Evolutionary conservation across 2,797 vertebrate species (phyloP).

Genomic region (Calcarius lapponicus): DNA sequence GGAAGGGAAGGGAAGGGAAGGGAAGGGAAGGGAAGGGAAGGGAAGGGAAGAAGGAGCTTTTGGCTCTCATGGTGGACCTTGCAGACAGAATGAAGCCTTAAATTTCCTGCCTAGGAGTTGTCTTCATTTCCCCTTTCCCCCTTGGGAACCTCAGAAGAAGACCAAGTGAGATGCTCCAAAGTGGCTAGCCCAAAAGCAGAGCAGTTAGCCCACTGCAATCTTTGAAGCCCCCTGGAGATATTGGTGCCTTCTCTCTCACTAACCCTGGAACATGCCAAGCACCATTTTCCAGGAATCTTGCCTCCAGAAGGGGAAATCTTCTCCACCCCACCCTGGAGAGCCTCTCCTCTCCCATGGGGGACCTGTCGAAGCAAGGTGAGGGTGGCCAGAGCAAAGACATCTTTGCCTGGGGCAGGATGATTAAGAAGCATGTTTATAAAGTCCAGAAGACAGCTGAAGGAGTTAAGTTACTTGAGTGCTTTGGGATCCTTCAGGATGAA

Average conservation of each 20-base stretch:
- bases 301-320: background rate
- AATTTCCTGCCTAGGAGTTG: background rate
- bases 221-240: background rate
- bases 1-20: too few species aligned
- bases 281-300: background rate
- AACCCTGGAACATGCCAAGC: background rate
- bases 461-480: constrained; percentile 39
- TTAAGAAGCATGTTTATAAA: background rate
- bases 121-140: background rate
- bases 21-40: too few species aligned
- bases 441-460: constrained; percentile 33
- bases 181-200: background rate
- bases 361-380: background rate
- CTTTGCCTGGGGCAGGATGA: rapidly evolving
- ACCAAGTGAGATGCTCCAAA: background rate
- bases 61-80: background rate
- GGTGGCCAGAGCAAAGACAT: background rate
- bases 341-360: background rate
- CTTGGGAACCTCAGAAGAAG: background rate
- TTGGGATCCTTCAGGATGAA: constrained; percentile 51
- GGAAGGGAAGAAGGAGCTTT: background rate
- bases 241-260: rapidly evolving
- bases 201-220: background rate
- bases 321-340: background rate
- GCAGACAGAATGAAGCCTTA: background rate